phyloP scores from a whole-genome alignment of 2,797 vertebrate genomes.

The Enteromius trimaculatus region DNA sequence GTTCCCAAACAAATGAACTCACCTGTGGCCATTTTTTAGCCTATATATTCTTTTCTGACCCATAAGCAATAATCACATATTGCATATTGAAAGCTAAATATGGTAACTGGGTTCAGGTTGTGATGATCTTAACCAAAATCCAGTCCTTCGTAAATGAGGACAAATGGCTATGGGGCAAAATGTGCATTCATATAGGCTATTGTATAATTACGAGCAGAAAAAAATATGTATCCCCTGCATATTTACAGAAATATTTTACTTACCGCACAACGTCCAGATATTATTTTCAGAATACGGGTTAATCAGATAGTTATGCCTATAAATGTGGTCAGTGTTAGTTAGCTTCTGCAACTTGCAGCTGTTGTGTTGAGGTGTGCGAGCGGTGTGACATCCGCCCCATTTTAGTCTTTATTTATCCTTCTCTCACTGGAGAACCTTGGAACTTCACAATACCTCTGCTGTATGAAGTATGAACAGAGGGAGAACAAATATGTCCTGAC shows the following conservation, averaged over 20 bases:
- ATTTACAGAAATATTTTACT: neutral
- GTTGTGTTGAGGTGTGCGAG: neutral
- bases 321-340: neutral
- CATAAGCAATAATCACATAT: neutral
- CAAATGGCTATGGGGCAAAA: neutral
- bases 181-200: neutral
- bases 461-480: conserved; percentile 22
- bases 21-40: neutral
- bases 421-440: neutral
- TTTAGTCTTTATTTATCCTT: conserved; percentile 12
- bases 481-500: conserved; percentile 60
- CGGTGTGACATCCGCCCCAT: neutral
- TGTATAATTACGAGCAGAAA: too few species aligned
- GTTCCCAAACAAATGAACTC: neutral
- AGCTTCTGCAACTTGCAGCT: neutral
- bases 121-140: neutral
- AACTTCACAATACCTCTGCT: neutral
- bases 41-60: neutral
- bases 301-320: neutral
- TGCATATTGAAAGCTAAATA: neutral
- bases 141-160: neutral
- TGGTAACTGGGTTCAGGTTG: neutral
- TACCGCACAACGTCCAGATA: neutral
- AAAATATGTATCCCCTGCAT: too few species aligned
- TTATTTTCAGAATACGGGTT: neutral